Base-by-base conservation (phyloP, 1,140 invertebrate species). In the Apis cerana region DNA sequence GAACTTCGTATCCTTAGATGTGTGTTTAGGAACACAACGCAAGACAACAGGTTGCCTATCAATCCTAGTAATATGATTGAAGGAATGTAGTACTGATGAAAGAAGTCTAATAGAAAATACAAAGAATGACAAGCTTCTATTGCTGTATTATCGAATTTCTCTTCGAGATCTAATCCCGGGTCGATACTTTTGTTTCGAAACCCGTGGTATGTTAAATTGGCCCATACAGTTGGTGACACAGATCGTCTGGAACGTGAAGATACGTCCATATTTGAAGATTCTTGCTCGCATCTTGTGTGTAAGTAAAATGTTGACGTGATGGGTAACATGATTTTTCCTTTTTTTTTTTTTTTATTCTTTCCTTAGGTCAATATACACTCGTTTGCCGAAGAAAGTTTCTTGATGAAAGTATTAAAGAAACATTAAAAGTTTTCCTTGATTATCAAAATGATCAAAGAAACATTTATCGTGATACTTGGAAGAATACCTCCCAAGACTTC, bases 1-100 rank as follows among this genome's bases (percentile, higher is more conserved):
- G 95, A 96, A 70, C 95, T 95, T 2, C 95, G 89, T 86, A 95
- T 93, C 75, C 94, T 95, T 3, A 96, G 82, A 71, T 95, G 94
- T 0, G 95, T 95, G 67, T 94, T 94, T 0, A 95, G 86, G 76
- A 96, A 96, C 1, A 96, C 95, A 0, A 95, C 67, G 83, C 95
- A 95, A 2, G 95, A 95, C 1, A 96, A 80, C 0, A 95, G 83
- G 76, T 96, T 96, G 4, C 95, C 95, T 0, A 96, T 83, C 10
- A 96, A 82, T 1, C 95, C 95, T 0, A 95, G 76, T 0, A 94
- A 62, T 48, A 96, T 95, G 15, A 96, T 95, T 1, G 92, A 82
- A 1, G 95, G 95, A 8, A 96, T 93, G 85, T 95, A 94, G 80
- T 95, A 95, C 1, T 91, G 80, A 58, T 95, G 93, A 13, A 95